Base-by-base conservation (phyloP, 2,888 invertebrate species). In the Dione juno region DNA sequence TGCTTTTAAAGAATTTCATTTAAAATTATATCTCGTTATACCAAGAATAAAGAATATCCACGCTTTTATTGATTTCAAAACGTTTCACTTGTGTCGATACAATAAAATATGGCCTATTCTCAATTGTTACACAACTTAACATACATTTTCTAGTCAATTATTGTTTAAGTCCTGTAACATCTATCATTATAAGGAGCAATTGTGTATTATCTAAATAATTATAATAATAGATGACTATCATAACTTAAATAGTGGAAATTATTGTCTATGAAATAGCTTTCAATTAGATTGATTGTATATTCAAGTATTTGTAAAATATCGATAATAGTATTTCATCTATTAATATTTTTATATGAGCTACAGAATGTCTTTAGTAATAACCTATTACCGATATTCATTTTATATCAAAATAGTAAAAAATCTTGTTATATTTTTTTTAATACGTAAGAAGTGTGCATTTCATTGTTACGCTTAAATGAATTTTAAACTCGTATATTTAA, bases 61-160 rank as follows among this genome's bases (percentile, higher is more conserved):
- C 28, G 28, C 28, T 28, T 28, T 28, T 28, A 28, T 28, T 28
- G 2, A 6, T 50, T 50, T 50, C 11, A 11, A 11, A 21, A 13
- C 11, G 37, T 67, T 66, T 58, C 53, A 66, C 19, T 64, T 71
- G 35, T 64, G 35, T 69, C 67, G 35, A 52, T 72, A 71, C 28
- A 13, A 37, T 43, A 35, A 64, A 2, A 28, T 45, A 58, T 74
- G 88, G 88, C 88, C 89, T 89, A 90, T 87, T 85, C 82, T 82
- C 77, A 80, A 75, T 67, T 48, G 50, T 76, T 77, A 76, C 76
- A 75, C 79, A 78, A 77, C 78, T 77, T 84, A 79, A 78, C 79
- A 80, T 84, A 76, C 81, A 82, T 84, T 83, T 85, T 86, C 87
- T 91, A 91, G 91, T 92, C 91, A 92, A 92, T 92, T 91, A 91